Percentiles rank a stretch among this genome's conserved stretches.
Conservation (phyloP, 2,113 vertebrate genomes). For the Oenanthe melanoleuca region DNA sequence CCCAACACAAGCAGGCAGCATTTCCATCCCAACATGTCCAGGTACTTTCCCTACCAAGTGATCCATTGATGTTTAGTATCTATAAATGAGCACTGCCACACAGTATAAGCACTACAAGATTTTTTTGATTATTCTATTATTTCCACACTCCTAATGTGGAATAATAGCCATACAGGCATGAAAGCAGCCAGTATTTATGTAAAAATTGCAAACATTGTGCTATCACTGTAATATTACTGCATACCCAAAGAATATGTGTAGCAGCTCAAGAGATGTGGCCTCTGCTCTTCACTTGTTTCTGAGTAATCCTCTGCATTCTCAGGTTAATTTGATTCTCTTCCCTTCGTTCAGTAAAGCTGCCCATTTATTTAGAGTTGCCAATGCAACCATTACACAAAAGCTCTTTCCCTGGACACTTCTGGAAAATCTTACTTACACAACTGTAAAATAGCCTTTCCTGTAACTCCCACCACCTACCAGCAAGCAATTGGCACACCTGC, state of each 20-base stretch:
- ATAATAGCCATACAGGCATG: background rate
- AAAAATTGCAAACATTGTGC: background rate
- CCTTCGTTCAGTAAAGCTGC: background rate
- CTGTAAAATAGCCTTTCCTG: background rate
- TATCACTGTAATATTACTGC: background rate
- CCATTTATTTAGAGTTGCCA: background rate
- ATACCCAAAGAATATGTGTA: background rate
- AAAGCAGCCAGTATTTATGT: background rate
- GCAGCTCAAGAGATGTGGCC: background rate
- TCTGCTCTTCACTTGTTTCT: background rate
- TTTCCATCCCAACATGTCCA: background rate
- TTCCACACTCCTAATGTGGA: background rate
- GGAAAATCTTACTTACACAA: background rate
- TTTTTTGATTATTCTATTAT: background rate
- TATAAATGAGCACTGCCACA: background rate
- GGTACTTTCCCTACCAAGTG: background rate
- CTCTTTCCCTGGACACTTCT: background rate
- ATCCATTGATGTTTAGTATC: background rate
- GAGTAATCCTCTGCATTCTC: background rate
- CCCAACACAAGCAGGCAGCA: background rate
- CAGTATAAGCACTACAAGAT: background rate
- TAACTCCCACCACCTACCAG: background rate
- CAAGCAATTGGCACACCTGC: background rate
- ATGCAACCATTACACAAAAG: background rate
- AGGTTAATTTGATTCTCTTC: slow-evolving; percentile 13